A percentile compares a stretch with the other conserved stretches of the same genome.
phyloP scores from a whole-genome alignment of 2,797 vertebrate genomes.

The Crenichthys baileyi region DNA sequence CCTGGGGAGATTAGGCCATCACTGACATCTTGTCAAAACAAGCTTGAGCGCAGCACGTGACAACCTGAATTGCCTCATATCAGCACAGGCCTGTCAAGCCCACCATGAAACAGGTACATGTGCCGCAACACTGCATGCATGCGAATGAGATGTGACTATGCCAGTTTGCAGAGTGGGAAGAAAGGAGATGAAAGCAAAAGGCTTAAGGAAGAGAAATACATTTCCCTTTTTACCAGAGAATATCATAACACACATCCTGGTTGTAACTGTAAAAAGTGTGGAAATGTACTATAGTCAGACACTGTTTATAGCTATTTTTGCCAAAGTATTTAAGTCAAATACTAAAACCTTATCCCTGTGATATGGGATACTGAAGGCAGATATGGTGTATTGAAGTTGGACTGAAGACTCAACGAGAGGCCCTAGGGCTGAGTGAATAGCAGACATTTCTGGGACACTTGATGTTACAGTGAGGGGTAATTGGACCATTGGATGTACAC shows the following conservation, averaged over 20 bases:
- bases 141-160: constrained; percentile 45
- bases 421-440: constrained; percentile 47
- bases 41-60: constrained; percentile 58
- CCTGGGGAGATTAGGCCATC: constrained; percentile 40
- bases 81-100: constrained; percentile 65
- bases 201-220: constrained; percentile 22
- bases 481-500: constrained; percentile 61
- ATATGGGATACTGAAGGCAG: constrained; percentile 41
- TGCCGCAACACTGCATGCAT: constrained; percentile 53
- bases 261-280: constrained; percentile 37
- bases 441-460: constrained; percentile 73
- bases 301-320: constrained; percentile 17
- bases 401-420: constrained; percentile 41
- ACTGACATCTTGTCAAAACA: constrained; percentile 56
- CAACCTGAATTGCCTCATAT: constrained; percentile 69
- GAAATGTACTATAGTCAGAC: constrained; percentile 35
- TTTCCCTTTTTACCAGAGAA: constrained; percentile 31
- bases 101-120: constrained; percentile 50
- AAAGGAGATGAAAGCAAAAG: constrained; percentile 13
- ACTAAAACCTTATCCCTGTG: constrained; percentile 29
- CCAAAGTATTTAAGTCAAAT: constrained; percentile 34
- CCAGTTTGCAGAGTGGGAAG: constrained; percentile 24
- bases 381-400: constrained; percentile 48
- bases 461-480: constrained; percentile 65
- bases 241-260: constrained; percentile 57